phyloP scores from a whole-genome alignment of 2,113 vertebrate species.

The Peucedramus taeniatus region DNA sequence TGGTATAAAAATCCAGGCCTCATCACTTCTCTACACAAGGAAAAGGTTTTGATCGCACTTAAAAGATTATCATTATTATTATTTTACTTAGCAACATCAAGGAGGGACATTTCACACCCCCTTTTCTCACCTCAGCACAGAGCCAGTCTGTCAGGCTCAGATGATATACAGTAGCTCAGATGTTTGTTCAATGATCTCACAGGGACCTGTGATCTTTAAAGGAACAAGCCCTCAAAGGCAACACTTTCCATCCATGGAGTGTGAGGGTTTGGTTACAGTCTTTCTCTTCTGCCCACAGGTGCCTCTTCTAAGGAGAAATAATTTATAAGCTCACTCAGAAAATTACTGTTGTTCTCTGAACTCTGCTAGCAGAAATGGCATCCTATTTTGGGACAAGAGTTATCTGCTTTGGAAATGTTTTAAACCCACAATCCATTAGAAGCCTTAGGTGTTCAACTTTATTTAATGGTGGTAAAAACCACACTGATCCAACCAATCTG shows the following conservation, averaged over 20 bases:
- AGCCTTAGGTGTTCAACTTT: background rate
- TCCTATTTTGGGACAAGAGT: background rate
- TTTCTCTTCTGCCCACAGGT: slow-evolving; percentile 8
- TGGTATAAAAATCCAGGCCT: background rate
- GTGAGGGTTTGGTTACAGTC: background rate
- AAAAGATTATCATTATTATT: background rate
- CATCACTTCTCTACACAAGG: background rate
- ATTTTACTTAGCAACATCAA: slow-evolving; percentile 10
- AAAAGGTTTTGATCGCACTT: background rate
- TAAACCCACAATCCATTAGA: background rate
- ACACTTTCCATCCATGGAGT: background rate
- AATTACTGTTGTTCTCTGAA: background rate
- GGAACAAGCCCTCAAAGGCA: background rate
- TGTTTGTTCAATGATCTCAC: background rate
- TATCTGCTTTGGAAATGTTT: background rate
- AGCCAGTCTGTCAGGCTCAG: background rate
- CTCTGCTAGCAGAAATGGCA: background rate
- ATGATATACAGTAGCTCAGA: background rate
- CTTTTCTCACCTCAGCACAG: background rate
- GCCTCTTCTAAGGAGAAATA: background rate
- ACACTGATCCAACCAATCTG: background rate
- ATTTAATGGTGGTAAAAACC: background rate
- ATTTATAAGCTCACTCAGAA: background rate
- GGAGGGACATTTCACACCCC: background rate
- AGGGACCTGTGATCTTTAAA: slow-evolving; percentile 13